Evolutionary conservation across 2,113 vertebrate species (phyloP).

Genomic region (Edolisoma coerulescens): DNA sequence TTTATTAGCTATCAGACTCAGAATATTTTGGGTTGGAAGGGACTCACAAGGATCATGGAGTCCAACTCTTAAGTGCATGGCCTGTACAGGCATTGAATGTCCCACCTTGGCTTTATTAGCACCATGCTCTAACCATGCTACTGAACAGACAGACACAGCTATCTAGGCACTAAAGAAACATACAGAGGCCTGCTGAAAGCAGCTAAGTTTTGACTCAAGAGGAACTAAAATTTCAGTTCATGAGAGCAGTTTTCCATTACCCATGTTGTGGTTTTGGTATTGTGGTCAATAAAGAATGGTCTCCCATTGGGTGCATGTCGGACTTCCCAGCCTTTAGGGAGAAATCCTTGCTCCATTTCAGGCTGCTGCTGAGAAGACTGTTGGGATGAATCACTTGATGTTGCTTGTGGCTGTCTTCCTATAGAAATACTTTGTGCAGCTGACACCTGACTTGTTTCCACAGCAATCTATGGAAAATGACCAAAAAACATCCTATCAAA

Average conservation of each 20-base stretch:
- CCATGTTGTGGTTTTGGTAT: conserved; percentile 93
- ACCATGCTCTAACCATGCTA: neutral
- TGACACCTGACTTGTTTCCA: conserved; percentile 62
- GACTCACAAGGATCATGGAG: neutral
- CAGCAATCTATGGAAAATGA: conserved; percentile 61
- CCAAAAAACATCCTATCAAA: neutral
- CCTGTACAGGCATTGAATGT: accelerated
- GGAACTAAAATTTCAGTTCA: neutral
- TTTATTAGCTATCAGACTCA: neutral
- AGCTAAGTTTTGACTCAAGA: neutral
- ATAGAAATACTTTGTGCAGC: conserved; percentile 48
- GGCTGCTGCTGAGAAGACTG: conserved; percentile 58
- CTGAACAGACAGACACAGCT: neutral
- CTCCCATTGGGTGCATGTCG: conserved; percentile 87
- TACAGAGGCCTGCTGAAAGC: neutral
- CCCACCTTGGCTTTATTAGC: neutral
- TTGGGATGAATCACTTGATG: conserved; percentile 64
- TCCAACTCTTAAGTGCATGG: neutral
- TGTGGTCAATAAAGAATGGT: conserved; percentile 94
- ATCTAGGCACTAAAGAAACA: neutral
- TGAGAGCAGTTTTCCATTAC: conserved; percentile 59
- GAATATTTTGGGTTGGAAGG: neutral
- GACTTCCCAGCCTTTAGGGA: conserved; percentile 92
- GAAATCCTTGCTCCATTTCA: conserved; percentile 72
- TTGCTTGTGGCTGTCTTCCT: conserved; percentile 43